phyloP scores from a whole-genome alignment of 2,888 invertebrate species.

The Cataglyphis cursor region DNA sequence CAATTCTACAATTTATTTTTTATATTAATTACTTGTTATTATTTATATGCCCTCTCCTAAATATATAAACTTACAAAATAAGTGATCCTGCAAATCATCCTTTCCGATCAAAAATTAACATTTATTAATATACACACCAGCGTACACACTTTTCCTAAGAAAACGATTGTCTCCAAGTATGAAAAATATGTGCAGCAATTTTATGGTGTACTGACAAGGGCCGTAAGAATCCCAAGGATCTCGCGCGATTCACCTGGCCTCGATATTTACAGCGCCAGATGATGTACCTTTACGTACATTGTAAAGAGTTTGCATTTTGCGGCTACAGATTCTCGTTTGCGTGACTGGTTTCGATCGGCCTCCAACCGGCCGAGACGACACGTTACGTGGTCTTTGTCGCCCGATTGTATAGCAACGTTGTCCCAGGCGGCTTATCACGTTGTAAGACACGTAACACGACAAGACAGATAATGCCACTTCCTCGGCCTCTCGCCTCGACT shows the following conservation, averaged over 20 bases:
- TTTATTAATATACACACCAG: constrained; percentile 43
- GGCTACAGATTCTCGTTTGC: constrained; percentile 37
- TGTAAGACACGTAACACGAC: constrained; percentile 83
- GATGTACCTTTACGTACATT: constrained; percentile 49
- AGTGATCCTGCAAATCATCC: background rate
- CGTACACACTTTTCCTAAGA: constrained; percentile 64
- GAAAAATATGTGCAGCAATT: constrained; percentile 1
- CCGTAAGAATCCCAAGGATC: background rate
- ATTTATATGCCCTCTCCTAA: background rate
- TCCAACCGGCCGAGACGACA: constrained; percentile 53
- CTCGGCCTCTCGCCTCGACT: constrained; percentile 40
- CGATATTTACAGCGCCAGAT: constrained; percentile 68
- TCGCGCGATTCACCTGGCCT: constrained; percentile 61
- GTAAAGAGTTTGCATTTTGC: constrained; percentile 57
- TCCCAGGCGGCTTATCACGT: constrained; percentile 81
- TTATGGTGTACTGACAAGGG: constrained; percentile 20
- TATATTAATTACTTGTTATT: background rate
- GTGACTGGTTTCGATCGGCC: constrained; percentile 62
- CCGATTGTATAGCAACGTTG: constrained; percentile 68
- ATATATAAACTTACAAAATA: background rate
- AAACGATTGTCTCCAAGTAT: constrained; percentile 61
- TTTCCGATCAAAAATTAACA: background rate
- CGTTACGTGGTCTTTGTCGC: constrained; percentile 56
- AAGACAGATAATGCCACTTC: constrained; percentile 77
- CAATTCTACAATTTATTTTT: too few species aligned